Percentiles rank a stretch among this genome's conserved stretches.
These are phyloP conservation scores for Epinotia nisella DNA, from an alignment of 2,888 invertebrate genomes.

Conservation along the genomic window DNA sequence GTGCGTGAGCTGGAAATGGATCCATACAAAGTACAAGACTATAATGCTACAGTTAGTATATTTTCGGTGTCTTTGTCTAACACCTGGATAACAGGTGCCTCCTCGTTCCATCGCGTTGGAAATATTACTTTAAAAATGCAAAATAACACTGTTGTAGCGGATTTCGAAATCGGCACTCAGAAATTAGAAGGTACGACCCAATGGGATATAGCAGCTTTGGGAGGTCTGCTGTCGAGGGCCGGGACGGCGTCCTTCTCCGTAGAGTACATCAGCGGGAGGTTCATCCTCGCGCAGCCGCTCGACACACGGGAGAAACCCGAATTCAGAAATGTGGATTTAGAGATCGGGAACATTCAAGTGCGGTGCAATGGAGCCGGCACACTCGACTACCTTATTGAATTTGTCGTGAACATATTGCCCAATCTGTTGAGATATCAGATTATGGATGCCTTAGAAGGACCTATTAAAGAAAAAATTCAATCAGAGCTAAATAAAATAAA, in stretches of 20 bases:
- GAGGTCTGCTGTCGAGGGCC: conserved; percentile 87
- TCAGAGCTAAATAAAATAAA: conserved; percentile 90
- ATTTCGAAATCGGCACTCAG: conserved; percentile 92
- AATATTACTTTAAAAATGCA: conserved; percentile 89
- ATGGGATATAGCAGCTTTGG: conserved; percentile 90
- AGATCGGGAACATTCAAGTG: conserved; percentile 93
- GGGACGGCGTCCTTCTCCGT: conserved; percentile 91
- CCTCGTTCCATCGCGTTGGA: conserved; percentile 92
- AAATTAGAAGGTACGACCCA: conserved; percentile 90
- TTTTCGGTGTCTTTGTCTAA: conserved; percentile 88
- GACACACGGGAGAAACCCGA: conserved; percentile 90
- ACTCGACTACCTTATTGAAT: conserved; percentile 92
- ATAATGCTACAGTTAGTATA: conserved; percentile 88
- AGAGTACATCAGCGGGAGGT: conserved; percentile 89
- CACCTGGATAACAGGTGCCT: conserved; percentile 91
- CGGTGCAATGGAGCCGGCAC: conserved; percentile 94
- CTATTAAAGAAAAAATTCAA: conserved; percentile 89
- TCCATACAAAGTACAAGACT: conserved; percentile 90
- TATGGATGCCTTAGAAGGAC: conserved; percentile 92
- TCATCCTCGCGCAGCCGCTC: conserved; percentile 89
- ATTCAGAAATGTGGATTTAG: conserved; percentile 90
- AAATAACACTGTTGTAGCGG: conserved; percentile 88
- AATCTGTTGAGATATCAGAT: conserved; percentile 94
- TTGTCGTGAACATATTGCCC: conserved; percentile 91
- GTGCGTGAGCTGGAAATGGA: conserved; percentile 88